These are phyloP conservation scores for Phrynocephalus forsythii DNA, from an alignment of 2,797 vertebrate genomes.

Conservation along the genomic window DNA sequence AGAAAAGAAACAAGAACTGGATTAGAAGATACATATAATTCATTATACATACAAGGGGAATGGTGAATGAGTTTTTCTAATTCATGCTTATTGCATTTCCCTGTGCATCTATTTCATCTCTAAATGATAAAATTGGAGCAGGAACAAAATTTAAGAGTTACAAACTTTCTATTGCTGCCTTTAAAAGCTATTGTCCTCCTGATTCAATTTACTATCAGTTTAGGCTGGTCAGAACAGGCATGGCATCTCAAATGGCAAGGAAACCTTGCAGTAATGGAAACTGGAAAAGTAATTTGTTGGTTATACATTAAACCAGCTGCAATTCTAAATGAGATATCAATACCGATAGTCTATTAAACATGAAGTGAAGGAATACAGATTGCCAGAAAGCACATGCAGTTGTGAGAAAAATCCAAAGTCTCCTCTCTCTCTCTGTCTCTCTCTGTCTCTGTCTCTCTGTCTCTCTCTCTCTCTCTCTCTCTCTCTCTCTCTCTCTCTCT, in stretches of 20 bases:
- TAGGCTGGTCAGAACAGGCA: background rate
- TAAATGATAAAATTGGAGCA: constrained; percentile 29
- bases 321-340: background rate
- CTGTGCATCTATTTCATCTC: constrained; percentile 32
- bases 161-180: constrained; percentile 13
- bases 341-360: constrained; percentile 1
- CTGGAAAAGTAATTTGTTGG: constrained; percentile 4
- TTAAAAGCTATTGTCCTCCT: background rate
- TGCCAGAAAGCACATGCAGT: background rate
- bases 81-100: background rate
- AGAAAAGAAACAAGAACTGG: constrained; percentile 30
- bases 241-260: background rate
- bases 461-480: background rate
- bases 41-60: background rate
- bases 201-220: background rate
- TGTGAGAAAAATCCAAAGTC: background rate
- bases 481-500: background rate
- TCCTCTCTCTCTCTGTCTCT: background rate
- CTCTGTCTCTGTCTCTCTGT: background rate
- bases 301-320: background rate
- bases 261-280: background rate
- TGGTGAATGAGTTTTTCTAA: constrained; percentile 19
- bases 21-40: constrained; percentile 41
- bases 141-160: constrained; percentile 14
- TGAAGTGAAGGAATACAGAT: background rate